phyloP scores from a whole-genome alignment of 2,888 invertebrate genomes.

The Lycophotia porphyrea region DNA sequence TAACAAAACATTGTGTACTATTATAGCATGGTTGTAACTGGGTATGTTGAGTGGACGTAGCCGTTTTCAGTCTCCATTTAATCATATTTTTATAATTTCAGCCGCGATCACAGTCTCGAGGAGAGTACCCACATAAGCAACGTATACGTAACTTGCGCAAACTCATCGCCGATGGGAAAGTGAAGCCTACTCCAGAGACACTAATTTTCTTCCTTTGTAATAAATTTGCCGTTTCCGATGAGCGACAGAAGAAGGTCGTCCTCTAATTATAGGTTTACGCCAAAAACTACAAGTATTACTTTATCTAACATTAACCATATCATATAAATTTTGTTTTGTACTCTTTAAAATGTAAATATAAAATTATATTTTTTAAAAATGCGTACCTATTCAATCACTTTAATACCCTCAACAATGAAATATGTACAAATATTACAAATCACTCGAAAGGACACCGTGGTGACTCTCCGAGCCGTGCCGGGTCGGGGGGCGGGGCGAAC shows the following conservation, averaged over 20 bases:
- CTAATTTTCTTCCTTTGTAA: slow-evolving; percentile 89
- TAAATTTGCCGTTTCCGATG: slow-evolving; percentile 87
- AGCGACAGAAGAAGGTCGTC: slow-evolving; percentile 76
- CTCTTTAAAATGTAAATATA: slow-evolving; percentile 75
- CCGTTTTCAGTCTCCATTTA: slow-evolving; percentile 49
- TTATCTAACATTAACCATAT: slow-evolving; percentile 66
- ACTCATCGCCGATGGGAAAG: slow-evolving; percentile 86
- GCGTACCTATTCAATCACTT: slow-evolving; percentile 84
- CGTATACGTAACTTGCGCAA: slow-evolving; percentile 90
- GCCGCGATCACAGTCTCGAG: slow-evolving; percentile 75
- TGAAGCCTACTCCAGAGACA: slow-evolving; percentile 86
- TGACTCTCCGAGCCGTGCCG: slow-evolving; percentile 47
- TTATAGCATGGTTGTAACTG: slow-evolving; percentile 55
- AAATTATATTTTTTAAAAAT: slow-evolving; percentile 83
- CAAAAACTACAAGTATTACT: slow-evolving; percentile 67
- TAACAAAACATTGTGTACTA: slow-evolving; percentile 62
- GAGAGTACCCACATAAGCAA: slow-evolving; percentile 91
- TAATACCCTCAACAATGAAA: slow-evolving; percentile 71
- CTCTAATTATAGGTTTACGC: slow-evolving; percentile 58
- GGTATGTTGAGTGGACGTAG: slow-evolving; percentile 45
- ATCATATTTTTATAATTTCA: slow-evolving; percentile 65
- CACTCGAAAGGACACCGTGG: slow-evolving; percentile 46
- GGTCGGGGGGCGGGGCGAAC: slow-evolving; percentile 63
- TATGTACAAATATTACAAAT: slow-evolving; percentile 67
- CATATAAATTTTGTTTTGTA: slow-evolving; percentile 62